Base-by-base conservation (phyloP, 1,140 invertebrate genomes). In the Drosophila ficusphila region DNA sequence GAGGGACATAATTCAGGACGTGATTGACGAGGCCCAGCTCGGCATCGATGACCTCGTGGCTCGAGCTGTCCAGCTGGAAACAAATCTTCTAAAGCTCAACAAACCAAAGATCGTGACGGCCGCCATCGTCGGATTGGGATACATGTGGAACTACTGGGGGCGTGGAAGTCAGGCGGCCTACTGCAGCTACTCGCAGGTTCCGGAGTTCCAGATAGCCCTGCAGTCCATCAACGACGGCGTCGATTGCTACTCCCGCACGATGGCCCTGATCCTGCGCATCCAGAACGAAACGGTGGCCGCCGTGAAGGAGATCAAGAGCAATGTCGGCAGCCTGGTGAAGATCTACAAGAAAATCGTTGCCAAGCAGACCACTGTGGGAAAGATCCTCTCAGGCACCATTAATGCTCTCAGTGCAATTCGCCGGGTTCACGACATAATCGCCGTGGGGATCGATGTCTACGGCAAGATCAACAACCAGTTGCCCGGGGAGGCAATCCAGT, bases 331-430 rank as follows among this genome's bases (percentile, higher is more conserved):
- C 11, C 58, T 90, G 16, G 81, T 85, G 0, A 68, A 53, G 2
- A 79, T 90, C 29, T 90, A 90, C 64, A 89, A 89, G 44, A 90
- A 89, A 52, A 72, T 90, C 2, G 70, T 70, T 5, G 62, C 68
- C 31, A 90, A 90, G 27, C 58, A 76, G 21, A 70, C 89, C 1
- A 27, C 76, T 0, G 11, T 88, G 44, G 89, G 89, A 0, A 90
- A 89, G 54, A 88, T 90, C 8, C 58, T 90, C 1, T 73, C 78
- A 2, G 72, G 71, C 4, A 68, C 82, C 0, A n/a, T 89, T n/a
- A 90, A 88, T 27, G 46, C 76, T 0, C 41, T 79, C 0, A 83
- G 67, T 47, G 76, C 86, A 0, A 36, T 86, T 7, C 70, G 72
- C 1, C 76, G 75, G 1, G 71, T 90, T 0, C 75, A 76, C 7